A percentile compares a stretch with the other conserved stretches of the same genome.
These are phyloP conservation scores for Malachius bipustulatus DNA, from an alignment of 2,888 invertebrate genomes.

Conservation along the genomic window DNA sequence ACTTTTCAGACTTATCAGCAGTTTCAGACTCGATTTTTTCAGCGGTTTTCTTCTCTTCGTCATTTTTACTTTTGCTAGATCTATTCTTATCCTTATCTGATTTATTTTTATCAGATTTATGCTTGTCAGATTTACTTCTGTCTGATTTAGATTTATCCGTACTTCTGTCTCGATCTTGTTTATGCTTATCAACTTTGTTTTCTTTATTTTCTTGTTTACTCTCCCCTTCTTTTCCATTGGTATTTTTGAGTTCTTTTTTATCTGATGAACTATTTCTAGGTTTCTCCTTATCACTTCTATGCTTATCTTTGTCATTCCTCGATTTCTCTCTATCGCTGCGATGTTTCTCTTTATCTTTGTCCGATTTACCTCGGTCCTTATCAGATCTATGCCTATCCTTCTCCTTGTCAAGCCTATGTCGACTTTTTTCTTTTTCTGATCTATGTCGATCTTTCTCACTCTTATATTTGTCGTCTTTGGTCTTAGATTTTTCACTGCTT, in stretches of 20 bases:
- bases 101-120: constrained; percentile 27
- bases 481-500: constrained; percentile 17
- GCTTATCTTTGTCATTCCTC: too few relatives aligned
- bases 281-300: too few relatives aligned
- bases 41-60: constrained; percentile 30
- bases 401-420: too few relatives aligned
- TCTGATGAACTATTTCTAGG: too few relatives aligned
- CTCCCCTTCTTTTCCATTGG: neutral
- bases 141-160: constrained; percentile 31
- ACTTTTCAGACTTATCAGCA: constrained; percentile 9
- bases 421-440: neutral
- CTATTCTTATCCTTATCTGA: constrained; percentile 36
- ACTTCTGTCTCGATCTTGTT: constrained; percentile 11
- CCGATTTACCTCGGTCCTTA: constrained; percentile 2
- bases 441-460: neutral
- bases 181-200: constrained; percentile 6
- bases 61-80: constrained; percentile 36
- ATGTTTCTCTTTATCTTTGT: neutral
- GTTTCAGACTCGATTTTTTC: constrained; percentile 17
- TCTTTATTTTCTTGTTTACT: constrained; percentile 7
- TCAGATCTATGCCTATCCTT: neutral
- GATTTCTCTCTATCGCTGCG: neutral
- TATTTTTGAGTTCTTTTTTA: constrained; percentile 6
- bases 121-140: constrained; percentile 35
- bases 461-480: constrained; percentile 6